Evolutionary conservation across 2,113 vertebrate genomes (phyloP).

Genomic region (Plestiodon gilberti): DNA sequence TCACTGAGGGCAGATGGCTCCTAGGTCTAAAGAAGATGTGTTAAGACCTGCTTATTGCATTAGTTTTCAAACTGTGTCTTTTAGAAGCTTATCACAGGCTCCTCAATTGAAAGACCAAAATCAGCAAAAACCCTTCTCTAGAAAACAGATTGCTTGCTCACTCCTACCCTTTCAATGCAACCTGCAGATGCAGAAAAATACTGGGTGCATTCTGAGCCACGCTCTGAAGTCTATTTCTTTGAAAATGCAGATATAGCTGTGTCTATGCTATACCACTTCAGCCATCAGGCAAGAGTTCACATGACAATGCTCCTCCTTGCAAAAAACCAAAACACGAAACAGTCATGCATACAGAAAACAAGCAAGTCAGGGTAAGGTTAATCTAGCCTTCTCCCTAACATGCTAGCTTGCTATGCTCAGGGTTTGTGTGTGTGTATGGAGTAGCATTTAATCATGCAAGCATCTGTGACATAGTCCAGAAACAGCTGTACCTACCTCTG

Average conservation of each 20-base stretch:
- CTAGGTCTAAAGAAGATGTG: no score
- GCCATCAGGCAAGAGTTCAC: no score
- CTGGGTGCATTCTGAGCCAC: neutral
- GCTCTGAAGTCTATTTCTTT: neutral
- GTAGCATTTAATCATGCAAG: neutral
- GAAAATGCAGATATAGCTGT: neutral
- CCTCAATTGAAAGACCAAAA: neutral
- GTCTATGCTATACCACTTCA: neutral
- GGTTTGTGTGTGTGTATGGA: neutral
- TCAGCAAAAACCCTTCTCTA: neutral
- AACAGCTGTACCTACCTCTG: neutral
- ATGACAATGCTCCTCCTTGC: no score
- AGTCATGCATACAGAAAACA: no score
- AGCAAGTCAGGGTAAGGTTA: neutral
- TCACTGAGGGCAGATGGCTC: no score
- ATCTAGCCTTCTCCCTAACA: neutral
- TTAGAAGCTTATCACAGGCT: neutral
- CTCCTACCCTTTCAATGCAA: neutral
- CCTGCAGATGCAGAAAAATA: neutral
- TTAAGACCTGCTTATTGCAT: neutral
- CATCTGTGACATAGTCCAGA: neutral
- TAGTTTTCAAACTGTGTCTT: neutral
- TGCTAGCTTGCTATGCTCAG: neutral
- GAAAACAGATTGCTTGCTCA: neutral
- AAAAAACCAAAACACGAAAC: no score